Evolutionary conservation across 2,797 vertebrate genomes (phyloP).

Genomic region (Sebastes diploproa): DNA sequence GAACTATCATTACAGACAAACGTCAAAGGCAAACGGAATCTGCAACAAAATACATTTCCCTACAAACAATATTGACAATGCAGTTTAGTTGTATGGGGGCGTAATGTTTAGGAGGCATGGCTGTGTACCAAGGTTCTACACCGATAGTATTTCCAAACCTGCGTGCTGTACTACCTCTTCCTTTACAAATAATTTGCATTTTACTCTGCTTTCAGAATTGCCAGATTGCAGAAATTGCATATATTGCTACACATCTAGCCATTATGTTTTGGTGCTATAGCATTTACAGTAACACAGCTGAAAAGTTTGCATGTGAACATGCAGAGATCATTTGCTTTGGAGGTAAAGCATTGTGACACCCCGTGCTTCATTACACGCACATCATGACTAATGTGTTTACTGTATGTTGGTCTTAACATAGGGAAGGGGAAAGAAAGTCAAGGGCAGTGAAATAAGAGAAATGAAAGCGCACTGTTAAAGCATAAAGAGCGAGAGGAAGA

Average conservation of each 20-base stretch:
- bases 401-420: not conserved
- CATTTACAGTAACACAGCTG: not conserved
- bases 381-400: not conserved
- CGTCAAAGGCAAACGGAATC: too few species aligned
- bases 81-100: accelerated
- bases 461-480: not conserved
- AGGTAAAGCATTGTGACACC: not conserved
- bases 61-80: too few species aligned
- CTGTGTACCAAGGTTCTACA: not conserved
- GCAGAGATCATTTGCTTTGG: not conserved
- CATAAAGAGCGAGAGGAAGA: not conserved
- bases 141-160: not conserved
- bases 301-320: not conserved
- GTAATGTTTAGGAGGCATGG: accelerated
- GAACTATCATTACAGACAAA: too few species aligned
- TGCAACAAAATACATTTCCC: too few species aligned
- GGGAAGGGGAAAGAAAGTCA: not conserved
- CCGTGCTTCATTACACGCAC: not conserved
- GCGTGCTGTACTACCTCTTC: not conserved
- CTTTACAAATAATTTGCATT: not conserved
- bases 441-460: not conserved
- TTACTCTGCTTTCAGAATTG: not conserved
- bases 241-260: not conserved
- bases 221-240: not conserved
- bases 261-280: not conserved